Evolutionary conservation across 2,797 vertebrate genomes (phyloP), one percentile per base, ranked within the genome.

Genomic region (Gallinago solitaria): DNA sequence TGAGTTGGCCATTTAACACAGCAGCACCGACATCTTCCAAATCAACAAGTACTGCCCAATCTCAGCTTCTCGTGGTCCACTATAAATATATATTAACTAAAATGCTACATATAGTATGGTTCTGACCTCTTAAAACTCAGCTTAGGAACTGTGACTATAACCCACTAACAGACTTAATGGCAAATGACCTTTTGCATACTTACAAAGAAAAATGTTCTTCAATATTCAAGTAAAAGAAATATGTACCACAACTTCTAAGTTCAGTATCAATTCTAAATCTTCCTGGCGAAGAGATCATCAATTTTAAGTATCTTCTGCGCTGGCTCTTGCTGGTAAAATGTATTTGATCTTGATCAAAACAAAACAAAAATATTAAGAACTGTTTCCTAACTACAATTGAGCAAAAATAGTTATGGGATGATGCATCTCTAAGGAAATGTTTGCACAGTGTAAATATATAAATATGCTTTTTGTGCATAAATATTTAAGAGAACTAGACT

Each of bases 401-500:
- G 45, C 48, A 41, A 76, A 83, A 90, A 16, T 27, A 79, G 28
- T 41, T 77, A 64, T 0, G 25, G 54, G 63, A 88, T 68, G 67
- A 89, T 33, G 37, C 45, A 83, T 93, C 90, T 95, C 77, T 86
- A 93, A 90, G 43, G 83, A 91, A 53, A 5, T 50, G 70, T 87
- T 97, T 95, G 93, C 95, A 92, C 92, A 86, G 30, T 97, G 75
- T 97, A 90, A 95, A 96, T 97, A 93, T 87, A 95, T 94, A 96
- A 92, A 94, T 97, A 96, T 74, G 56, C 87, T 91, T 97, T 90
- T 96, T 97, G 84, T 96, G 96, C 96, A 81, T 94, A 96, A 97
- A 90, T 98, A 98, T 98, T 98, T 98, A 98, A 98, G 93, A 95
- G 96, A 97, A 98, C 93, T 95, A 92, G 91, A 97, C 92, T 93